phyloP scores from a whole-genome alignment of 2,113 vertebrate species.

The Poeciliopsis prolifica region DNA sequence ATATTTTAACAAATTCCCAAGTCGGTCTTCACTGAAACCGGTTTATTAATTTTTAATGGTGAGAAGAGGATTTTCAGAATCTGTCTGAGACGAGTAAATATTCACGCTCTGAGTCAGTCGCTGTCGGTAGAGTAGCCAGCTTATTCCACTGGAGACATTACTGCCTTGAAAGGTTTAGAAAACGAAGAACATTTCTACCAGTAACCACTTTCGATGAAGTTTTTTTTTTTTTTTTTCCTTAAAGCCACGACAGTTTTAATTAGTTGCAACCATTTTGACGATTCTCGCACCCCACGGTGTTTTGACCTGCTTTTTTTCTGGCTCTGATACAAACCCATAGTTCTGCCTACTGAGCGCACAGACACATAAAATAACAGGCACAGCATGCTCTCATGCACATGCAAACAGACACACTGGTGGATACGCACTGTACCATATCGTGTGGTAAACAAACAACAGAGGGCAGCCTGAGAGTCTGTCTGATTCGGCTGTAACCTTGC shows the following conservation, averaged over 20 bases:
- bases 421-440: constrained; percentile 10
- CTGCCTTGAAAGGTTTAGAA: constrained; percentile 11
- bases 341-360: constrained; percentile 44
- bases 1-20: too few relatives aligned
- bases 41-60: too few relatives aligned
- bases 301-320: constrained; percentile 69
- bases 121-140: not conserved
- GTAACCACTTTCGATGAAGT: constrained; percentile 16
- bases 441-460: constrained; percentile 49
- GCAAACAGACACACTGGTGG: constrained; percentile 11
- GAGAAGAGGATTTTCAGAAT: not conserved
- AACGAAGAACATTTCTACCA: constrained; percentile 23
- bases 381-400: constrained; percentile 19
- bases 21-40: too few relatives aligned
- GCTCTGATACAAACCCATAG: constrained; percentile 53
- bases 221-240: constrained; percentile 36
- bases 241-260: constrained; percentile 54
- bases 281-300: constrained; percentile 57
- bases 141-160: too few relatives aligned
- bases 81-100: not conserved
- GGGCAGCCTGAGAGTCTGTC: constrained; percentile 13
- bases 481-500: constrained; percentile 53
- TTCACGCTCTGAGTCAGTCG: not conserved
- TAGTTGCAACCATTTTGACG: constrained; percentile 52
- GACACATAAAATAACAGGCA: constrained; percentile 32